Percentiles rank a stretch among this genome's conserved stretches.
Conservation (phyloP, 2,888 invertebrate genomes). For the Xestia rhomboidea region DNA sequence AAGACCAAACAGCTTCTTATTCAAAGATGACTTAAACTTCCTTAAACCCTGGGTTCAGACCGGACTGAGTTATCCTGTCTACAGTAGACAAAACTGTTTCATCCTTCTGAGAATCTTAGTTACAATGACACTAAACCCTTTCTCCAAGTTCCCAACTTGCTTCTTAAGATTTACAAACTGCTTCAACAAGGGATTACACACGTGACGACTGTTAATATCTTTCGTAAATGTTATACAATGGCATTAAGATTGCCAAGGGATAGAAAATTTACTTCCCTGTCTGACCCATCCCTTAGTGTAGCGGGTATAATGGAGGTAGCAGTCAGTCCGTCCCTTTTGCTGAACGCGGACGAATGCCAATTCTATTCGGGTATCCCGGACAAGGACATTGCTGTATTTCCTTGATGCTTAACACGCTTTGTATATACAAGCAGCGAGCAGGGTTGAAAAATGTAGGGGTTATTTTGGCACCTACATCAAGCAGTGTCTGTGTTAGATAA, state of each 20-base stretch:
- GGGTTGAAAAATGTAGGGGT: neutral
- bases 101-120: neutral
- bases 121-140: constrained; percentile 10
- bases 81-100: neutral
- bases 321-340: constrained; percentile 41
- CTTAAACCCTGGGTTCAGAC: neutral
- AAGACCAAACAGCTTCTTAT: neutral
- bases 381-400: constrained; percentile 37
- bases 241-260: constrained; percentile 49
- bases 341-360: constrained; percentile 53
- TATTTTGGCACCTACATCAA: neutral
- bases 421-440: constrained; percentile 27
- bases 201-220: constrained; percentile 41
- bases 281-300: constrained; percentile 26
- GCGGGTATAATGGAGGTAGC: constrained; percentile 53
- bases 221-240: constrained; percentile 47
- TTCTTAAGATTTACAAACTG: constrained; percentile 30
- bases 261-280: constrained; percentile 38
- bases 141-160: neutral
- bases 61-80: neutral
- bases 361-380: constrained; percentile 45
- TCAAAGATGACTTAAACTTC: neutral
- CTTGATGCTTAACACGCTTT: constrained; percentile 47
- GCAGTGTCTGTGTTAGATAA: neutral
- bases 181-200: constrained; percentile 34